Evolutionary conservation across 2,113 vertebrate genomes (phyloP), one percentile per base, ranked within the genome.

Genomic region (Erinaceus europaeus): DNA sequence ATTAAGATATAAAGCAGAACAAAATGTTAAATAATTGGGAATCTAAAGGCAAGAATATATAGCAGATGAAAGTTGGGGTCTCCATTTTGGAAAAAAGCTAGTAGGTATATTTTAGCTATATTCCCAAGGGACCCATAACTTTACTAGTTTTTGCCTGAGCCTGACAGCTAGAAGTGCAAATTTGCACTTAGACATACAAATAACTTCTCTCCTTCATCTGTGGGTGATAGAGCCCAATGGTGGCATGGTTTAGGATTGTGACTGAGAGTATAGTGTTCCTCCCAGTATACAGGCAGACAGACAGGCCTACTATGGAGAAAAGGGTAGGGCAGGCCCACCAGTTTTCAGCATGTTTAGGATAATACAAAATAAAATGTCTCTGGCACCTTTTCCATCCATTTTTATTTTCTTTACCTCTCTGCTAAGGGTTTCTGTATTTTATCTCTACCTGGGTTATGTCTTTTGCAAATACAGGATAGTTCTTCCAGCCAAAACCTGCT

Each of bases 191-290:
- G n/a, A n/a, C n/a, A n/a, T n/a, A n/a, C n/a, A n/a, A n/a, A n/a
- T n/a, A n/a, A n/a, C 12, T 38, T 21, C 9, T 62, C n/a, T 74
- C 5, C 65, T 59, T 20, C 0, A 3, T 3, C 0, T 1, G 2
- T 9, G n/a, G 59, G 15, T 9, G 34, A 42, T 13, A 13, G 44
- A 64, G 9, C 57, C 7, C 15, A n/a, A n/a, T n/a, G 36, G 23
- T 27, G 5, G 32, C 12, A 6, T 11, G 27, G 38, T 29, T 42
- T 29, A 8, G 23, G 59, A 25, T 23, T 15, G 52, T 80, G 50
- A 6, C n/a, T n/a, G 27, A 5, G 18, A 69, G 15, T 1, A 0
- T n/a, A 2, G 5, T 2, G 6, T 40, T 73, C 25, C 11, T 48
- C 52, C 27, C 9, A 25, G 46, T 59, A 4, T 15, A 5, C 17